phyloP scores from a whole-genome alignment of 2,113 vertebrate genomes.

The Camarhynchus parvulus region DNA sequence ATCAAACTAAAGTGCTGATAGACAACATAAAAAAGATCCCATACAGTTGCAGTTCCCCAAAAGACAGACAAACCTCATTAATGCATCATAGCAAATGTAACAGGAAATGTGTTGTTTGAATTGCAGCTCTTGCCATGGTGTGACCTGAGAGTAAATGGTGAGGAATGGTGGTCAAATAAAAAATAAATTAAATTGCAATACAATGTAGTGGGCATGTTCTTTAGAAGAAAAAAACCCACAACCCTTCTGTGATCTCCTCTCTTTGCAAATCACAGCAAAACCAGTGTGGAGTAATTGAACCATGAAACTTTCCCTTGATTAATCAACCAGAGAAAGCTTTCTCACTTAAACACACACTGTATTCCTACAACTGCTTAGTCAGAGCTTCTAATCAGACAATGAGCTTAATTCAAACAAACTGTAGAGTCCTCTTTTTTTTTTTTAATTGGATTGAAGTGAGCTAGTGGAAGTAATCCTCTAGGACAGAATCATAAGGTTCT shows the following conservation, averaged over 20 bases:
- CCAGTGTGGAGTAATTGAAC: background rate
- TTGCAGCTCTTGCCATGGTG: background rate
- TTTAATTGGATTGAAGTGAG: background rate
- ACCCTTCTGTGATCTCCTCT: background rate
- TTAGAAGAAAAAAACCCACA: background rate
- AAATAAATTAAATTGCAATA: background rate
- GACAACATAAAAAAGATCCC: accelerated
- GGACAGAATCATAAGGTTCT: background rate
- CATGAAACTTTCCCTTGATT: background rate
- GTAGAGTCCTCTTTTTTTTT: background rate
- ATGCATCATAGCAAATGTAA: background rate
- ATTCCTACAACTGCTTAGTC: background rate
- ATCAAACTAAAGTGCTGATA: background rate
- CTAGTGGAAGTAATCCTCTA: background rate
- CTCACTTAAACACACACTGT: background rate
- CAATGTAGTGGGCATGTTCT: background rate
- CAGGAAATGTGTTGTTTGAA: background rate
- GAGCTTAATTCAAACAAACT: background rate
- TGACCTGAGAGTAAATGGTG: background rate
- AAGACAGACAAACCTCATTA: background rate
- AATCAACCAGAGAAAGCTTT: background rate
- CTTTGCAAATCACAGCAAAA: background rate
- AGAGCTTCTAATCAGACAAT: background rate
- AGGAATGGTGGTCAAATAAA: background rate
- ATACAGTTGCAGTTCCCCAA: background rate